Evolutionary conservation across 2,113 vertebrate genomes (phyloP), one percentile per base, ranked within the genome.

Genomic region (Clarias macrocephalus): DNA sequence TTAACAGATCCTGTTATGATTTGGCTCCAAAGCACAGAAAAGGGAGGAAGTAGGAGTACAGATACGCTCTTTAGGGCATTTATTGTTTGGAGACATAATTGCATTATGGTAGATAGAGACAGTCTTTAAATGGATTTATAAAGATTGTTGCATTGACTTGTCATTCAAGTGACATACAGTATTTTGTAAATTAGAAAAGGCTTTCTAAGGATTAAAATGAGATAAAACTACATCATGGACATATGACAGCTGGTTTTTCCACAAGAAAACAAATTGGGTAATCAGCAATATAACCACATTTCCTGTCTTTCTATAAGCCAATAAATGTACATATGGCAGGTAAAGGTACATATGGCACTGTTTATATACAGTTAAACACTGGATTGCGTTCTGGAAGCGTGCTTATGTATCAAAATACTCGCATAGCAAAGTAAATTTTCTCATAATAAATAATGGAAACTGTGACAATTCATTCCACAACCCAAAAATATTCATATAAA

Each of bases 1-100:
- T 70, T 75, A 92, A 90, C 89, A 93, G 86, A 77, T 85, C 73
- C 88, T 87, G 88, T 76, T 65, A 65, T 28, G 59, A 15, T 59
- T 75, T 25, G 59, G 28, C 76, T 79, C 52, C 11, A 52, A 75
- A 86, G 59, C 25, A 88, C 63, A 65, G 52, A 37, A 52, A 56
- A 42, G 30, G 18, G 15, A 65, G n/a, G 37, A 4, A 59, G 42
- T 12, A 60, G 42, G 21, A 70, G 21, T 59, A 59, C 77, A 60
- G 56, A 66, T 79, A 56, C 28, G 25, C 23, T 82, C 54, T 60
- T 48, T 7, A 81, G 79, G 73, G 48, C 63, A 18, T 70, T 86
- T 72, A 72, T 86, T 86, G 77, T 86, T 81, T 86, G 37, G 12
- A n/a, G 52, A 48, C 79, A 59, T 42, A 21, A 70, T 62, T 80